Base-by-base conservation (phyloP, 2,113 vertebrate genomes). In the Chionis minor region DNA sequence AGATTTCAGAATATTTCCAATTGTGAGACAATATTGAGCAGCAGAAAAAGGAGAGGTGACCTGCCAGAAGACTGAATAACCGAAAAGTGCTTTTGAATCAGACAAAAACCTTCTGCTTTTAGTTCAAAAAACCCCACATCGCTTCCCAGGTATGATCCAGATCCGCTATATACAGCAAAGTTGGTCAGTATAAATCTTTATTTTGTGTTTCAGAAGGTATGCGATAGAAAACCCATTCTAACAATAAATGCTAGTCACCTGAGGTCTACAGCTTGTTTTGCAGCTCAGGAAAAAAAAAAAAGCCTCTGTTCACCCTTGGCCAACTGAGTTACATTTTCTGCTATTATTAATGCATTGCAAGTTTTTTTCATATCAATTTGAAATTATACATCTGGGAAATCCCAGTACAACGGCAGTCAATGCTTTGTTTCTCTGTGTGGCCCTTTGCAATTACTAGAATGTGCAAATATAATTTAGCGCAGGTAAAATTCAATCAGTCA, bases 401-500 rank as follows among this genome's bases (percentile, higher is more conserved):
- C 97, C 98, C 98, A 96, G 95, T 90, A 98, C 98, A 98, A 97
- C 97, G 92, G 98, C 97, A 97, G 98, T 96, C 97, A 96, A 97
- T 89, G 98, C 98, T 98, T 97, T 98, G 98, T 98, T 98, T 98
- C 98, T 98, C 98, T 91, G 97, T 96, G 97, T 98, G 98, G 98
- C 98, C 98, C 98, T 98, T 97, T 98, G 98, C 99, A 99, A 99
- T 99, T 99, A 99, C 98, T 88, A 98, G 98, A 98, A 98, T 98
- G 98, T 97, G 98, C 98, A 98, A 98, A 98, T 98, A 98, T 98
- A 98, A 99, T 98, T 98, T 98, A 98, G 97, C 95, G 73, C 97
- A 98, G 98, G 98, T 98, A 98, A 98, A 98, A 99, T 98, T 98
- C 98, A 98, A 98, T 99, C 98, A 98, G 98, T 98, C 98, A 98